A percentile compares a stretch with the other conserved stretches of the same genome.
Conservation (phyloP, 1,140 invertebrate species). For the Penaeus japonicus region DNA sequence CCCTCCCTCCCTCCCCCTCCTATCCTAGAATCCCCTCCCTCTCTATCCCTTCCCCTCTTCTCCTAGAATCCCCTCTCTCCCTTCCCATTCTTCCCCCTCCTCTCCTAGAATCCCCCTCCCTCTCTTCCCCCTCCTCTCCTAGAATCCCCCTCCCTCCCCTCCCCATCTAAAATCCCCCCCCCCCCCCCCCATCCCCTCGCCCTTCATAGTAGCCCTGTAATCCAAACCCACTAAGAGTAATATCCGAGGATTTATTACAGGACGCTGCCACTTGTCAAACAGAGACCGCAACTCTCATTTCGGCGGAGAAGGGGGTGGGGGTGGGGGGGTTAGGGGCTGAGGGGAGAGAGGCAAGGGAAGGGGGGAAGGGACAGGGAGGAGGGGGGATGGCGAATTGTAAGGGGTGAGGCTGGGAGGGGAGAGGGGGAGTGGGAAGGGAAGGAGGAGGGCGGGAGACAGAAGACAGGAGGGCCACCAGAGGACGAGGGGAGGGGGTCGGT, state of each 20-base stretch:
- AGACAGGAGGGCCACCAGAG: background rate
- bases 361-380: background rate
- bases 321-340: background rate
- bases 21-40: too few species aligned
- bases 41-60: too few species aligned
- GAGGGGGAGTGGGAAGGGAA: background rate
- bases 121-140: too few species aligned
- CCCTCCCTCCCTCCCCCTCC: too few species aligned
- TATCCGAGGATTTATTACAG: constrained; percentile 22
- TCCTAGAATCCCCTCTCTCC: too few species aligned
- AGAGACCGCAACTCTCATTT: constrained; percentile 4
- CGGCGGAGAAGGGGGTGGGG: background rate
- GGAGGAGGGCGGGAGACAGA: background rate
- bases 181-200: background rate
- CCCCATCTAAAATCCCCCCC: too few species aligned
- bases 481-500: background rate
- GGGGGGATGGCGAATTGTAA: background rate
- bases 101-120: too few species aligned
- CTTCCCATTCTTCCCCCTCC: too few species aligned
- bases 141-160: too few species aligned
- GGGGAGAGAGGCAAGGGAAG: background rate
- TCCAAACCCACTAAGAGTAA: constrained; percentile 22
- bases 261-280: constrained; percentile 19
- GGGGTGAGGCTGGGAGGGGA: background rate
- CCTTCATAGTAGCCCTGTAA: background rate